phyloP scores from a whole-genome alignment of 2,888 invertebrate genomes.

The Melipona beecheii region DNA sequence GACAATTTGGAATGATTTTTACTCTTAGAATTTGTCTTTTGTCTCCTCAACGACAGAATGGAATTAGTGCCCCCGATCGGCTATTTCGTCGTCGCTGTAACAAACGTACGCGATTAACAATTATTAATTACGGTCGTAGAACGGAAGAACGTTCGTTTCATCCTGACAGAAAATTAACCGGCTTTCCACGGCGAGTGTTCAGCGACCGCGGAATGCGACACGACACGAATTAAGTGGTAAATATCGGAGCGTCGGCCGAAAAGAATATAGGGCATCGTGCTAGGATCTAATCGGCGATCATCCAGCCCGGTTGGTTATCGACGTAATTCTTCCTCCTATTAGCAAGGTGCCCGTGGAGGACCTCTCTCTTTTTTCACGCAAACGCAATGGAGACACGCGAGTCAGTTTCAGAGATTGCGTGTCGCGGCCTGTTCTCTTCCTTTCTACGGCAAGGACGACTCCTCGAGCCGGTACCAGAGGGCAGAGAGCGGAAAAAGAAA shows the following conservation, averaged over 20 bases:
- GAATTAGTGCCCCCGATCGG: no score
- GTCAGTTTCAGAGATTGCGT: slow-evolving; percentile 73
- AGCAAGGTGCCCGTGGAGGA: slow-evolving; percentile 71
- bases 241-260: slow-evolving; percentile 1
- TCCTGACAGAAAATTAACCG: slow-evolving; percentile 3
- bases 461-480: slow-evolving; percentile 26
- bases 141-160: not conserved
- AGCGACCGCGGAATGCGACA: not conserved
- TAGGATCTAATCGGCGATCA: slow-evolving; percentile 53
- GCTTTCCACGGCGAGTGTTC: not conserved
- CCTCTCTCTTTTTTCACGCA: slow-evolving; percentile 44
- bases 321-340: slow-evolving; percentile 57
- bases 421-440: slow-evolving; percentile 70
- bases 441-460: slow-evolving; percentile 70
- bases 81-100: not conserved
- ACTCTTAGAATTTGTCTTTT: no score
- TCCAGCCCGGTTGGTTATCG: slow-evolving; percentile 50
- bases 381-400: slow-evolving; percentile 76
- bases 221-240: slow-evolving; percentile 26
- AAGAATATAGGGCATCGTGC: slow-evolving; percentile 52
- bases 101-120: not conserved
- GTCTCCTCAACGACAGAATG: no score
- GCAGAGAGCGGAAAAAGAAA: slow-evolving; percentile 45
- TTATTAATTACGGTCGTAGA: not conserved
- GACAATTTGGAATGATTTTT: no score